A percentile compares a stretch with the other conserved stretches of the same genome.
Evolutionary conservation across 92 coral and sea anemone species (phyloP).

Genomic region (Parazoanthus darwini): DNA sequence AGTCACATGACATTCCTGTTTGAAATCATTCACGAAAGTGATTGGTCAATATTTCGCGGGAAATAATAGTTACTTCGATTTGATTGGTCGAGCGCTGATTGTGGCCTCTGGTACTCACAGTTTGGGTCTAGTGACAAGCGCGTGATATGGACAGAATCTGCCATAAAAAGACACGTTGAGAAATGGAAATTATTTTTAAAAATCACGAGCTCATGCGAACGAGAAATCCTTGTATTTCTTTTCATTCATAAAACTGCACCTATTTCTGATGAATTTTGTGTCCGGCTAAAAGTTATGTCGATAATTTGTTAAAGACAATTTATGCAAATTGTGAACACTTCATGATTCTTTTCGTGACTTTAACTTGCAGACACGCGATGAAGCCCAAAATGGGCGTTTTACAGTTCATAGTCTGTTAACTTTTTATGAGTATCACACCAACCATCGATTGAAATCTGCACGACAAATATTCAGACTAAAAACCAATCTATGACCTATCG

Average conservation of each 20-base stretch:
- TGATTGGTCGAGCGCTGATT: conserved; percentile 64
- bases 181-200: background rate
- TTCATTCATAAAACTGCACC: background rate
- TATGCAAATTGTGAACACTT: no score
- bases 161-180: conserved; percentile 36
- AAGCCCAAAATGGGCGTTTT: background rate
- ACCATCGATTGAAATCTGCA: background rate
- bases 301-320: background rate
- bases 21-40: conserved; percentile 54
- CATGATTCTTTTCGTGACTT: conserved; percentile 1
- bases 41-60: conserved; percentile 87
- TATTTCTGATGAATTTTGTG: background rate
- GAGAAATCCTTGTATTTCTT: background rate
- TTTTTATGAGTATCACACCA: no score
- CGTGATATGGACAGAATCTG: conserved; percentile 60
- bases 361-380: background rate
- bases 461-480: background rate
- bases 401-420: background rate
- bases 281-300: background rate
- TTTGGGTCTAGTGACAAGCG: conserved; percentile 73
- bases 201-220: conserved; percentile 29
- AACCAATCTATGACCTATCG: background rate
- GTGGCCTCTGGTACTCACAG: conserved; percentile 19
- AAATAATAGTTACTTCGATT: conserved; percentile 47
- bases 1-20: conserved; percentile 81